Evolutionary conservation across 2,797 vertebrate genomes (phyloP).

Genomic region (Aotus griseimembra): DNA sequence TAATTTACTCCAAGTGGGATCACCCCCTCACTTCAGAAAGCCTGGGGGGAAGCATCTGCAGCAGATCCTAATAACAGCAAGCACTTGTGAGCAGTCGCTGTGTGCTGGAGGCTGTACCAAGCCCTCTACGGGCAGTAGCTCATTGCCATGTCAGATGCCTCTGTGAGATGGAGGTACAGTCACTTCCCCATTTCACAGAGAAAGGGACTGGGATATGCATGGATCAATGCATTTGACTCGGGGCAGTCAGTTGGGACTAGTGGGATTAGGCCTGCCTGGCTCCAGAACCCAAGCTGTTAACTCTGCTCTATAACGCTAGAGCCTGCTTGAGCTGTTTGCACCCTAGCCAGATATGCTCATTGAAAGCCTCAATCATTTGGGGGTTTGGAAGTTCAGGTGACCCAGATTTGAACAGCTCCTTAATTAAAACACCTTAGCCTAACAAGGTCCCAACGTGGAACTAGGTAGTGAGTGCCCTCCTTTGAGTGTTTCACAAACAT

Average conservation of each 20-base stretch:
- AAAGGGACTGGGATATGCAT: background rate
- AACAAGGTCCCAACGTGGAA: background rate
- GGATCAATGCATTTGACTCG: background rate
- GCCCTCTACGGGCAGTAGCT: accelerated
- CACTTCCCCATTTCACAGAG: background rate
- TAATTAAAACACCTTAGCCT: background rate
- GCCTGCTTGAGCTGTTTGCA: background rate
- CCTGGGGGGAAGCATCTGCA: background rate
- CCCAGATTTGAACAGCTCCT: background rate
- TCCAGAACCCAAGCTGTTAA: background rate
- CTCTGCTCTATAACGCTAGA: background rate
- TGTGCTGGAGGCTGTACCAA: background rate
- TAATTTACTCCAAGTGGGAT: background rate
- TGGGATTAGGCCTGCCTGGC: no score
- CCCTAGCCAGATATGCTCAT: background rate
- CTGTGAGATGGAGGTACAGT: no score
- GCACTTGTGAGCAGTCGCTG: background rate
- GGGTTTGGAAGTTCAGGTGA: background rate
- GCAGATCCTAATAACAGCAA: background rate
- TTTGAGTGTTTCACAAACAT: no score
- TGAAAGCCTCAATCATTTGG: background rate
- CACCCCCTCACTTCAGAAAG: background rate
- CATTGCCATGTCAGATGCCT: background rate
- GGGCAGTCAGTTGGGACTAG: background rate
- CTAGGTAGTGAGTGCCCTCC: accelerated